phyloP scores from a whole-genome alignment of 2,797 vertebrate genomes.

The Sebastes vulpes region DNA sequence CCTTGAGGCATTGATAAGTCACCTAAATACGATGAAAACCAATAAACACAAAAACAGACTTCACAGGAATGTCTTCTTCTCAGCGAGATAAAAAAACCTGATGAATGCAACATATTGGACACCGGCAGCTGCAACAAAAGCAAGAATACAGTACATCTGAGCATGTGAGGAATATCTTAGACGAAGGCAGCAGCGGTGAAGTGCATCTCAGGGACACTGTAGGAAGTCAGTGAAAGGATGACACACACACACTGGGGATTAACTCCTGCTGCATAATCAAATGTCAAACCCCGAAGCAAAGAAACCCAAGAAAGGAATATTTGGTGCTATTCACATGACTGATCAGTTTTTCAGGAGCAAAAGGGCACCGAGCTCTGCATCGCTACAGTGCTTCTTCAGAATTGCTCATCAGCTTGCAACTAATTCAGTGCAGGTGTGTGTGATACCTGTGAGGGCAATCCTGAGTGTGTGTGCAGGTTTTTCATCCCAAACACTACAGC shows the following conservation, averaged over 20 bases:
- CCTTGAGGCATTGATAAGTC: background rate
- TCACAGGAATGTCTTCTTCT: background rate
- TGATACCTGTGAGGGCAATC: slow-evolving; percentile 58
- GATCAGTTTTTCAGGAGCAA: slow-evolving; percentile 19
- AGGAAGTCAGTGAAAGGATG: slow-evolving; percentile 26
- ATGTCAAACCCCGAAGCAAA: slow-evolving; percentile 1
- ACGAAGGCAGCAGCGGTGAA: slow-evolving; percentile 15
- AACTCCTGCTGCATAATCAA: slow-evolving; percentile 17
- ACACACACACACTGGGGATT: slow-evolving; percentile 1
- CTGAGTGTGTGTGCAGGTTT: slow-evolving; percentile 35
- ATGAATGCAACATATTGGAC: background rate
- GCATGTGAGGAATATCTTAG: slow-evolving; percentile 17
- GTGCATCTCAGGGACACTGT: slow-evolving; percentile 7
- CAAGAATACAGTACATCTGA: background rate
- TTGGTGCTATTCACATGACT: background rate
- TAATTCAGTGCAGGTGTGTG: slow-evolving; percentile 68
- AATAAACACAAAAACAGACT: background rate
- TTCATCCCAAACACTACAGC: slow-evolving; percentile 41
- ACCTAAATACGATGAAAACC: background rate
- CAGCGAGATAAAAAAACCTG: background rate
- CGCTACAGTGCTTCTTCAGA: slow-evolving; percentile 28
- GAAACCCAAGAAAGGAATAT: background rate
- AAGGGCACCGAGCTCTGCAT: slow-evolving; percentile 5
- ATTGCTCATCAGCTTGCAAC: slow-evolving; percentile 46
- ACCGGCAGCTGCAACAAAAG: background rate